These are phyloP conservation scores for Sesia apiformis DNA, from an alignment of 2,888 invertebrate species.

Conservation along the genomic window DNA sequence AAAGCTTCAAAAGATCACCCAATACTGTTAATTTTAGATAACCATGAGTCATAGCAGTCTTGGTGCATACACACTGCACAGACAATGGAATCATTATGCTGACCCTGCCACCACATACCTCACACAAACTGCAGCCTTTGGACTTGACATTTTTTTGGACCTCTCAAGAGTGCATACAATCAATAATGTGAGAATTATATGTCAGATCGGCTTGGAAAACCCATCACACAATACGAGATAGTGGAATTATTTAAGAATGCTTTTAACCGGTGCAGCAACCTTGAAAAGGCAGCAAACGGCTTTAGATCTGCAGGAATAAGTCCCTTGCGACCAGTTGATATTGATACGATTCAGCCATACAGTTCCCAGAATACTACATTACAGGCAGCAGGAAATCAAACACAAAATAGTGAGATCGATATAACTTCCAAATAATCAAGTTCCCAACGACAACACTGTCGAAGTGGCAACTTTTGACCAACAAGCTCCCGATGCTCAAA, in stretches of 20 bases:
- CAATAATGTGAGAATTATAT: slow-evolving; percentile 19
- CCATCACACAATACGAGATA: slow-evolving; percentile 12
- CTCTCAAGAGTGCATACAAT: slow-evolving; percentile 22
- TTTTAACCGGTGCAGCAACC: slow-evolving; percentile 12
- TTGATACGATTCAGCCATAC: slow-evolving; percentile 5
- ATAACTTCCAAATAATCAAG: slow-evolving; percentile 3
- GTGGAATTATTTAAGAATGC: slow-evolving; percentile 14
- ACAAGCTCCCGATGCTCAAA: slow-evolving; percentile 2
- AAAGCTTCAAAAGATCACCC: slow-evolving; percentile 15
- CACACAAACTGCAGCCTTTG: slow-evolving; percentile 15
- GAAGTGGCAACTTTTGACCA: background rate
- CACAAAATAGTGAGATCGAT: slow-evolving; percentile 3
- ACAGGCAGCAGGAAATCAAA: slow-evolving; percentile 2
- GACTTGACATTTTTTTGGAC: slow-evolving; percentile 21
- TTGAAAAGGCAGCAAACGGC: slow-evolving; percentile 15
- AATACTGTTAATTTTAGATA: slow-evolving; percentile 17
- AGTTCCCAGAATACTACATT: slow-evolving; percentile 1
- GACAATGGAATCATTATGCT: slow-evolving; percentile 18
- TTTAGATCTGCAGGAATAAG: slow-evolving; percentile 10
- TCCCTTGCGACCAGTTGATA: slow-evolving; percentile 4
- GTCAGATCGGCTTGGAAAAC: slow-evolving; percentile 10
- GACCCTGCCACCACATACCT: slow-evolving; percentile 22
- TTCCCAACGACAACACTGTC: too few relatives aligned
- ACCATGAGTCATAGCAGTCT: slow-evolving; percentile 22
- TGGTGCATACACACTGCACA: slow-evolving; percentile 11